Percentiles rank a stretch among this genome's conserved stretches.
These are phyloP conservation scores for Plumapathes pennacea DNA, from an alignment of 92 coral and sea anemone species.

Conservation along the genomic window DNA sequence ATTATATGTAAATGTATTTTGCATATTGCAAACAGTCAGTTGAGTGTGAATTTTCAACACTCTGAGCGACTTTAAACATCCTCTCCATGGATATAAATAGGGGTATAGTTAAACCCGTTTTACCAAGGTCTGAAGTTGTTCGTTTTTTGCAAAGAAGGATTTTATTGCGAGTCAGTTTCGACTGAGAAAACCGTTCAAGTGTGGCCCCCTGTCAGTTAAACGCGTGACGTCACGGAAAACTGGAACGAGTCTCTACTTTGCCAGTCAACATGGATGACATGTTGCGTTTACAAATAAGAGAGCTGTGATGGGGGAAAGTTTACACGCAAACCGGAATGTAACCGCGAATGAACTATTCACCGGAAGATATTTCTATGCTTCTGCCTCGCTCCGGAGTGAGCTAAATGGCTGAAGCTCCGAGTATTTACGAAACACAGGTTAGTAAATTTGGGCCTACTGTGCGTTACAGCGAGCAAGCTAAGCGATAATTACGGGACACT, in stretches of 20 bases:
- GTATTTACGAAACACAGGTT: constrained; percentile 54
- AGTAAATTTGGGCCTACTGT: constrained; percentile 9
- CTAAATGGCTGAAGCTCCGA: constrained; percentile 82
- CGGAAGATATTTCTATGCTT: constrained; percentile 35
- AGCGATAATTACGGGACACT: no score
- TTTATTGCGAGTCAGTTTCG: no score
- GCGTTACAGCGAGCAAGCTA: no score
- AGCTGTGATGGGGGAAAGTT: constrained; percentile 55
- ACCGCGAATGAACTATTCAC: constrained; percentile 47
- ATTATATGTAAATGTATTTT: no score
- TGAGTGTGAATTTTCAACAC: no score
- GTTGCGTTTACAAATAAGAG: constrained; percentile 25
- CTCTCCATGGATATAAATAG: no score
- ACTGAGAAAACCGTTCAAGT: constrained; percentile 5
- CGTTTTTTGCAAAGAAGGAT: no score
- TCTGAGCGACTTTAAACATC: no score
- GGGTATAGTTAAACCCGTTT: no score
- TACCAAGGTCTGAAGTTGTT: no score
- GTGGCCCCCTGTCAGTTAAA: constrained; percentile 48
- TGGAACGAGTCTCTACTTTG: constrained; percentile 66
- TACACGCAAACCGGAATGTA: constrained; percentile 14
- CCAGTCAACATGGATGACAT: constrained; percentile 79
- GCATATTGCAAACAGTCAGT: no score
- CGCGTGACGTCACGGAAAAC: constrained; percentile 81
- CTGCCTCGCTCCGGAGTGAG: constrained; percentile 70